Evolutionary conservation across 2,113 vertebrate species (phyloP).

Genomic region (Aphelocoma coerulescens): DNA sequence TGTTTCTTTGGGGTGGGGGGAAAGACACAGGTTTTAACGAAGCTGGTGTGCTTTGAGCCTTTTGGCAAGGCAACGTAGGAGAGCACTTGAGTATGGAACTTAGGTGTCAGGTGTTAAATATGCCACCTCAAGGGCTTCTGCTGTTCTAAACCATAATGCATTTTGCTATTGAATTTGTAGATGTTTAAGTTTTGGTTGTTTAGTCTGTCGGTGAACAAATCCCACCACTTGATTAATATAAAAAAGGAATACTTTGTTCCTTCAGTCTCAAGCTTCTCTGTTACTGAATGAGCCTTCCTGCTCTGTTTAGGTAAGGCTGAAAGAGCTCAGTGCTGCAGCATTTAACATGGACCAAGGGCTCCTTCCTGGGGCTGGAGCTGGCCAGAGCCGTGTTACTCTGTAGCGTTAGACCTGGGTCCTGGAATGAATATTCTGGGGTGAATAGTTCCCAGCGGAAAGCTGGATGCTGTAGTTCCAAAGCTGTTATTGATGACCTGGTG

Average conservation of each 20-base stretch:
- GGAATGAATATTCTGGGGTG: not conserved
- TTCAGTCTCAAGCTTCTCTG: not conserved
- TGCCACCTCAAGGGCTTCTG: not conserved
- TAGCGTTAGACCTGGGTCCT: not conserved
- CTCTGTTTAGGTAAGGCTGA: not conserved
- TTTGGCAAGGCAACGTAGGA: not conserved
- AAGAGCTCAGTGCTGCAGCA: not conserved
- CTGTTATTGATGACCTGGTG: not conserved
- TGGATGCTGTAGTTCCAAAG: not conserved
- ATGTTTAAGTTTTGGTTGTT: not conserved
- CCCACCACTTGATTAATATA: not conserved
- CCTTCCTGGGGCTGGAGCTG: not conserved
- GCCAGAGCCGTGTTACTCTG: not conserved
- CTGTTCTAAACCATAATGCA: not conserved
- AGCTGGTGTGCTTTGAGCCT: not conserved
- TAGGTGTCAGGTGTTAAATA: not conserved
- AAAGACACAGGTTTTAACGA: not conserved
- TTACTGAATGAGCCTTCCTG: not conserved
- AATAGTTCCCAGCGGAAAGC: not conserved
- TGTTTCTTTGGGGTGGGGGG: accelerated
- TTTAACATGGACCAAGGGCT: not conserved
- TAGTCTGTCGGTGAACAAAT: not conserved
- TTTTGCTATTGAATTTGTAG: not conserved
- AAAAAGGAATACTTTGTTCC: not conserved
- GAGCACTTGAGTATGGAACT: not conserved